Evolutionary conservation across 2,113 vertebrate genomes (phyloP).

Genomic region (Centropristis striata): DNA sequence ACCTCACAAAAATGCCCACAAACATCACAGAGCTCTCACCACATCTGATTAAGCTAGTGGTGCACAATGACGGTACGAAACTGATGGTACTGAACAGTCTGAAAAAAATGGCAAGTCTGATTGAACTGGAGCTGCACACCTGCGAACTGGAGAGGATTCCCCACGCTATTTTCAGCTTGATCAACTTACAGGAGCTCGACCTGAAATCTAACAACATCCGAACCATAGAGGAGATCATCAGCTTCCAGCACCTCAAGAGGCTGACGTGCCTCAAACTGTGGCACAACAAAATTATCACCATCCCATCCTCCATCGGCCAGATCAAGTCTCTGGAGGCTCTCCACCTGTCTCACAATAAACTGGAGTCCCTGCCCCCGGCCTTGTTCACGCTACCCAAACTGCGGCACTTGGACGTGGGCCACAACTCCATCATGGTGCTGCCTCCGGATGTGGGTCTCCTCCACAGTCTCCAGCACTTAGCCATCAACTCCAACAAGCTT

Average conservation of each 20-base stretch:
- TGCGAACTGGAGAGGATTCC: slow-evolving; percentile 98
- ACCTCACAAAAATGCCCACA: slow-evolving; percentile 96
- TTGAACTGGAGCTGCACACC: slow-evolving; percentile 93
- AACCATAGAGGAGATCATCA: slow-evolving; percentile 97
- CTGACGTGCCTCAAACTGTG: slow-evolving; percentile 96
- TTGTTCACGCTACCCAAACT: slow-evolving; percentile 96
- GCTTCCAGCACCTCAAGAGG: slow-evolving; percentile 97
- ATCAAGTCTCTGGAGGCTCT: slow-evolving; percentile 95
- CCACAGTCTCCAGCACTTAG: slow-evolving; percentile 94
- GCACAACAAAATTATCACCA: slow-evolving; percentile 97
- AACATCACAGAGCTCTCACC: slow-evolving; percentile 96
- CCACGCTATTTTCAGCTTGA: slow-evolving; percentile 96
- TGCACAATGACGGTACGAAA: slow-evolving; percentile 98
- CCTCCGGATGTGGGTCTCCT: slow-evolving; percentile 92
- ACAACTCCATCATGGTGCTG: slow-evolving; percentile 91
- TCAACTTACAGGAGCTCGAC: slow-evolving; percentile 96
- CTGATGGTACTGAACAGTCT: slow-evolving; percentile 95
- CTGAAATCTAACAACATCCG: slow-evolving; percentile 95
- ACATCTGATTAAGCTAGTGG: slow-evolving; percentile 93
- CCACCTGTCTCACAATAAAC: slow-evolving; percentile 96
- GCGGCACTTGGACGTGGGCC: slow-evolving; percentile 92
- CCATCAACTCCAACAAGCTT: slow-evolving; percentile 94
- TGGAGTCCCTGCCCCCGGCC: slow-evolving; percentile 91
- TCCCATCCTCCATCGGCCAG: slow-evolving; percentile 93
- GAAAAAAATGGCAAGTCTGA: slow-evolving; percentile 97